Evolutionary conservation across 2,888 invertebrate species (phyloP), one percentile per base, ranked within the genome.

Genomic region (Tinea semifulvella): DNA sequence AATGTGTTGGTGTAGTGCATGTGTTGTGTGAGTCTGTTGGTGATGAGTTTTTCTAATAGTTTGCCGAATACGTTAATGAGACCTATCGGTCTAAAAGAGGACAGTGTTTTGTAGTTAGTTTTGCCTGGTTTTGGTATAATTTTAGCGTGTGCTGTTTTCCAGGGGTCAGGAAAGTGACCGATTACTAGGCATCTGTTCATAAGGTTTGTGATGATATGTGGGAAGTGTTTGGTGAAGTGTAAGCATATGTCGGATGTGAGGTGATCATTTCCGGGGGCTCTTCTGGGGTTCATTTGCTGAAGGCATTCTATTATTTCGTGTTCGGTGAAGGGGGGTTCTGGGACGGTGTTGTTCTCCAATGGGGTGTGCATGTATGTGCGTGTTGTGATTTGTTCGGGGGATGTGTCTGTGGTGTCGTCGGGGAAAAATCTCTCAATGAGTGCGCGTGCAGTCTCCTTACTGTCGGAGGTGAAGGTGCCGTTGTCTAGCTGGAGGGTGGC

Each of bases 91-190:
- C 57, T 28, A 42, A 43, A 54, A 1, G 53, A 48, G 0, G 47
- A 46, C 0, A 46, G 6, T 10, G 42, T 17, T 10, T 31, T 17
- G 11, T 47, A 40, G n/a, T 49, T 49, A 1, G 43, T 39, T 39
- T 54, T 55, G 1, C 31, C 43, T 0, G 53, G 49, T 44, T 59
- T 58, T 1, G 56, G 57, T 1, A 59, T 52, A 5, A 54, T 52
- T 42, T 52, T 55, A 0, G 52, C 47, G 1, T 27, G 39, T 0
- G 54, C 50, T 0, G 5, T 17, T 40, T 56, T 56, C 57, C 57
- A 58, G 3, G 3, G 22, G 8, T 16, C 16, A 2, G 52, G 52
- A 25, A 52, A 52, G 17, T 50, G 28, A 3, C 38, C 18, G 0
- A 46, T 7, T 26, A 19, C 1, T 7, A 49, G 10, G 28, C 46